phyloP scores from a whole-genome alignment of 2,797 vertebrate species.

The Microcaecilia unicolor region DNA sequence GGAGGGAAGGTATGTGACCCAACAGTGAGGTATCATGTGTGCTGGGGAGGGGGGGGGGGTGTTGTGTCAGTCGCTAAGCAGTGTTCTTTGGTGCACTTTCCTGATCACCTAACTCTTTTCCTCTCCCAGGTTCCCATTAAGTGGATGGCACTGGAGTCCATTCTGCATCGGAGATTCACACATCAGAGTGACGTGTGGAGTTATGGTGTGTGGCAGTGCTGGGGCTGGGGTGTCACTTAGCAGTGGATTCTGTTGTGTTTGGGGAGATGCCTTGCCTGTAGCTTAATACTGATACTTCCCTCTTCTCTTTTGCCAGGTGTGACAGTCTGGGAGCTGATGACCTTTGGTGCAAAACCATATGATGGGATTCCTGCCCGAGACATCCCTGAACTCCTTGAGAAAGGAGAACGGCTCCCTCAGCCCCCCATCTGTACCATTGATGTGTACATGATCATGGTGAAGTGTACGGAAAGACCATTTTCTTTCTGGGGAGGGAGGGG shows the following conservation, averaged over 20 bases:
- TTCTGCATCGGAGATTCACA: constrained; percentile 87
- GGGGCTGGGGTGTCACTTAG: no score
- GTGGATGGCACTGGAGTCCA: constrained; percentile 97
- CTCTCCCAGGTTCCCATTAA: constrained; percentile 85
- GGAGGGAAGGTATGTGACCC: constrained; percentile 81
- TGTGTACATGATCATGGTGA: constrained; percentile 98
- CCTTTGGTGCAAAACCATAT: constrained; percentile 89
- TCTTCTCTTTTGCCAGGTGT: constrained; percentile 58
- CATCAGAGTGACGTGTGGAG: constrained; percentile 98
- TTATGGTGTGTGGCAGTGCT: constrained; percentile 63
- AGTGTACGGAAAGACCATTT: constrained; percentile 90
- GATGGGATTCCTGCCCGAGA: constrained; percentile 89
- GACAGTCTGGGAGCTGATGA: constrained; percentile 97
- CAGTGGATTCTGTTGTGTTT: background rate
- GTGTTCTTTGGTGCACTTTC: no score
- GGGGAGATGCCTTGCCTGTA: background rate
- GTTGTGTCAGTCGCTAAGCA: no score
- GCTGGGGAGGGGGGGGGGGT: no score
- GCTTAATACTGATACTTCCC: accelerated
- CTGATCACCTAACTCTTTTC: background rate
- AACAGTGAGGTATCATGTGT: no score
- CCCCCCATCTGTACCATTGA: constrained; percentile 91
- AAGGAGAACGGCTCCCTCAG: constrained; percentile 84
- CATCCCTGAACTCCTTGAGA: constrained; percentile 86
- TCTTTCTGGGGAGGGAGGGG: background rate